Evolutionary conservation across 2,113 vertebrate species (phyloP).

Genomic region (Caracal caracal): DNA sequence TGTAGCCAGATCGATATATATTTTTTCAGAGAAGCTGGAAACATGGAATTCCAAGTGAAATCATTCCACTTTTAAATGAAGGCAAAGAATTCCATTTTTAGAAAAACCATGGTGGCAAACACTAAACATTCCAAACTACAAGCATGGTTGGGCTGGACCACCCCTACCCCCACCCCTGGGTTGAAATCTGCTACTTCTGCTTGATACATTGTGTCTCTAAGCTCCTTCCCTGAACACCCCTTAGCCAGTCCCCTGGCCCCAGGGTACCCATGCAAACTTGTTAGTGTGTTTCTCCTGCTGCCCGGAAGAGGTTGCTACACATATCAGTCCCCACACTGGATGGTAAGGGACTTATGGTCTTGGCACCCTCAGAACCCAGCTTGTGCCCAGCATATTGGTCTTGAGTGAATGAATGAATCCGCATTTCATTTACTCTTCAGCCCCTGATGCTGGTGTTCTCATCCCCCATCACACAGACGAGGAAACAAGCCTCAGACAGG

Average conservation of each 20-base stretch:
- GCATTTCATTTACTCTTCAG: not conserved
- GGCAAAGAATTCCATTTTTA: not conserved
- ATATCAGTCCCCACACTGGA: accelerated
- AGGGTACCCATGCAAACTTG: not conserved
- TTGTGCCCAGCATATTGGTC: not conserved
- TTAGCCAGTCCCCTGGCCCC: not conserved
- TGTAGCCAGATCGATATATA: not conserved
- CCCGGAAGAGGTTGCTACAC: not conserved
- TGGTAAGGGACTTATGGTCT: not conserved
- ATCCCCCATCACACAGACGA: not conserved
- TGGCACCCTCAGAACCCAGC: not conserved
- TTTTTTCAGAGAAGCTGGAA: not conserved
- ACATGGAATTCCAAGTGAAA: not conserved
- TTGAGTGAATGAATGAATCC: not conserved
- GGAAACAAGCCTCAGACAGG: not conserved
- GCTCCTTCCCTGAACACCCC: not conserved
- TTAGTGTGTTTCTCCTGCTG: not conserved
- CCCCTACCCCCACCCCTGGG: not conserved
- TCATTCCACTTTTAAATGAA: not conserved
- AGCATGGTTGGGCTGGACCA: not conserved
- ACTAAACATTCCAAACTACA: not conserved
- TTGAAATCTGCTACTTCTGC: not conserved
- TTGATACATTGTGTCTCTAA: not conserved
- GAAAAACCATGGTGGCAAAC: not conserved
- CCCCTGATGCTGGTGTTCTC: not conserved